Evolutionary conservation across 2,113 vertebrate genomes (phyloP).

Genomic region (Rhipidura dahli): DNA sequence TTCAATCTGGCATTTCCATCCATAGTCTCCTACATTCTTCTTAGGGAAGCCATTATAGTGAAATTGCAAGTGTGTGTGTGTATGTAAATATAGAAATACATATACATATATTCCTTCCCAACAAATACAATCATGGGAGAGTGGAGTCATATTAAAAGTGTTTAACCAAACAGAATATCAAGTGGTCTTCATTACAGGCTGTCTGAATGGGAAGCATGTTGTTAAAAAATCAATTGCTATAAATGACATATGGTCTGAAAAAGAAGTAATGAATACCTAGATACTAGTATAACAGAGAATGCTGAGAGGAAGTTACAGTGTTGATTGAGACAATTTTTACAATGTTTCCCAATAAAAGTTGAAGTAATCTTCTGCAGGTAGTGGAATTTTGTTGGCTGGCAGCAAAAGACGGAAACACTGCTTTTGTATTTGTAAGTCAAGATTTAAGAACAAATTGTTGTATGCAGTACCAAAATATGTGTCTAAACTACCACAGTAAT

Average conservation of each 20-base stretch:
- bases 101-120: not conserved
- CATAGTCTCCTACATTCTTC: not conserved
- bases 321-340: not conserved
- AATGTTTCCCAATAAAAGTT: not conserved
- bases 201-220: not conserved
- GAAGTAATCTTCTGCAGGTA: not conserved
- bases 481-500: not conserved
- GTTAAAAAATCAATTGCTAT: not conserved
- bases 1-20: not conserved
- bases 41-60: not conserved
- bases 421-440: not conserved
- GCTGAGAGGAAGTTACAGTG: not conserved
- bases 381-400: not conserved
- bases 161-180: not conserved
- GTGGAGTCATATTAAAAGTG: not conserved
- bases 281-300: not conserved
- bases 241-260: not conserved
- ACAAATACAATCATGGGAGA: not conserved
- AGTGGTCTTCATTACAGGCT: not conserved
- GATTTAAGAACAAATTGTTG: not conserved
- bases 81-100: not conserved
- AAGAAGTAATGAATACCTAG: not conserved
- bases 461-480: not conserved
- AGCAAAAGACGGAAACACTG: not conserved
- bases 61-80: not conserved